Base-by-base conservation (phyloP, 2,797 vertebrate genomes). In the Microctenopoma lineatum region DNA sequence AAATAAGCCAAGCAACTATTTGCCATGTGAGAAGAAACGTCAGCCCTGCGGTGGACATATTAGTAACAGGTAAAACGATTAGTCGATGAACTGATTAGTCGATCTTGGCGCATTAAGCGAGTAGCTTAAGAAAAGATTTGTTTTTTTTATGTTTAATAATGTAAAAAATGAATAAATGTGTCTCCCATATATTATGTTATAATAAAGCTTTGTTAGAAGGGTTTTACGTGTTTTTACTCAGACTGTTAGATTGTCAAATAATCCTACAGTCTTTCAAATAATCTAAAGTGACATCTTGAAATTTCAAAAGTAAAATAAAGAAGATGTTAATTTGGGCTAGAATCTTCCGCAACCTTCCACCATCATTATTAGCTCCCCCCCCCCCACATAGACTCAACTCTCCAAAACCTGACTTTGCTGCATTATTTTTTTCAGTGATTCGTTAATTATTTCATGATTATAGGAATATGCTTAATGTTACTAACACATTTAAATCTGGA, bases 391-490 rank as follows among this genome's bases (percentile, higher is more conserved):
- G 21, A 21, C 21, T 21, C 29, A 32, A 32, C 29, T 32, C 29
- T 36, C 2, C 36, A 36, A 36, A 36, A 36, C 36, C n/a, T n/a
- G n/a, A 42, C 14, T 42, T 25, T 47, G 25, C 50, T 52, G 3
- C 8, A 26, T 38, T 55, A 10, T 21, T 14, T 57, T 77, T 47
- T 56, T 41, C 32, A 53, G 6, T 32, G 7, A 8, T 32, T 52
- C 4, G 3, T 21, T 38, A 39, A 39, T 9, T 39, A 36, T 13
- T 39, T 29, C 27, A 4, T 4, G 27, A 29, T 29, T 29, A 21
- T 21, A 21, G 21, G 3, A 5, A 29, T 29, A 29, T 29, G 27
- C 27, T 29, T 29, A 32, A 32, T 32, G 29, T 32, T 7, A 32
- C 0, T 32, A 7, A 5, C 29, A 32, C 29, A 5, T 32, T 36